Conservation (phyloP, 2,888 invertebrate species). For the Drosophila anomalipes region DNA sequence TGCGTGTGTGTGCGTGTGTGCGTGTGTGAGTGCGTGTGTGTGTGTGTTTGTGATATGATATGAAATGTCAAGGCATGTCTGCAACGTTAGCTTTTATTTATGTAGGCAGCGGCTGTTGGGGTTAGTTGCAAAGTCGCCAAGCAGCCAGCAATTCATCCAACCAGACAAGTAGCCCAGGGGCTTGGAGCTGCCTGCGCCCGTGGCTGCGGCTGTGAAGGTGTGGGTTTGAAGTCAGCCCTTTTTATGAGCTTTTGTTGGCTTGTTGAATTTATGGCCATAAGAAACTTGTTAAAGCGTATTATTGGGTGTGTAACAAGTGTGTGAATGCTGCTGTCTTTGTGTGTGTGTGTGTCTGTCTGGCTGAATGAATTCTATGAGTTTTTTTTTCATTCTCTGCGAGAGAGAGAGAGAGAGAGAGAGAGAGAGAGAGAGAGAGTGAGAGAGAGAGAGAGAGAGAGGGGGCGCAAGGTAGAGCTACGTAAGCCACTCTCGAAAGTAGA, state of each 20-base stretch:
- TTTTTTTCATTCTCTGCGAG: constrained; percentile 48
- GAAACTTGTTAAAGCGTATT: constrained; percentile 80
- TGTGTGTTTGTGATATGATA: constrained; percentile 49
- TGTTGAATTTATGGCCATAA: constrained; percentile 81
- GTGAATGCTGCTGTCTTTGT: constrained; percentile 31
- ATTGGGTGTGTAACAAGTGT: constrained; percentile 79
- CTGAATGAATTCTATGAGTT: constrained; percentile 18
- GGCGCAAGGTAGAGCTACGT: constrained; percentile 45
- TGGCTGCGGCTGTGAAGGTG: neutral
- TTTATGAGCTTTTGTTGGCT: constrained; percentile 79
- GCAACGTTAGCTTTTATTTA: constrained; percentile 64
- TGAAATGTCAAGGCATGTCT: constrained; percentile 78
- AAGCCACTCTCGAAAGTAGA: constrained; percentile 69
- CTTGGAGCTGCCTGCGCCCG: neutral
- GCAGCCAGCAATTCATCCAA: constrained; percentile 28
- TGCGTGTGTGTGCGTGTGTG: constrained; percentile 15
- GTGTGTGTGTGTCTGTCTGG: constrained; percentile 21
- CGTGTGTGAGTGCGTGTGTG: constrained; percentile 18
- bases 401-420: constrained; percentile 4
- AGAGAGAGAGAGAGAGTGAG: neutral
- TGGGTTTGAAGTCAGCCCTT: constrained; percentile 59
- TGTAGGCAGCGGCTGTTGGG: constrained; percentile 64
- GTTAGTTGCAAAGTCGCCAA: constrained; percentile 62
- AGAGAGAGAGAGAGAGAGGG: neutral
- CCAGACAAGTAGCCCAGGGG: constrained; percentile 6